Conservation (phyloP, 2,113 vertebrate genomes). For the Ellobius talpinus region DNA sequence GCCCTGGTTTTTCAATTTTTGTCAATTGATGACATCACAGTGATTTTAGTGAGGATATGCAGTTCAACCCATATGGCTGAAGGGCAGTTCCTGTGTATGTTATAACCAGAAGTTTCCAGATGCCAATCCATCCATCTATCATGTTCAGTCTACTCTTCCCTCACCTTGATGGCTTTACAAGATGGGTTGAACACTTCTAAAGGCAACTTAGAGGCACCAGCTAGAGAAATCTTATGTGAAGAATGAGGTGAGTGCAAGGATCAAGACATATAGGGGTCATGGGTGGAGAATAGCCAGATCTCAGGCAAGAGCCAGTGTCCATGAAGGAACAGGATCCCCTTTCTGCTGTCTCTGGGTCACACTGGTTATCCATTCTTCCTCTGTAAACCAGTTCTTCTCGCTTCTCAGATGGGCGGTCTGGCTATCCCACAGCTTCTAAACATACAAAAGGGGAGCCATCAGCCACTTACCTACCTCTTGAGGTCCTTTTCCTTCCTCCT, state of each 20-base stretch:
- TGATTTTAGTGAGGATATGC: conserved; percentile 59
- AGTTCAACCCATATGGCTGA: conserved; percentile 62
- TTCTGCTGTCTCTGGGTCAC: not conserved
- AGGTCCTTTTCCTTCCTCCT: not conserved
- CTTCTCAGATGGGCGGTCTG: not conserved
- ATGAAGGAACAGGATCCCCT: not conserved
- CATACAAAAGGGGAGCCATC: not conserved
- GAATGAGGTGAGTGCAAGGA: not conserved
- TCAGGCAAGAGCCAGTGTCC: not conserved
- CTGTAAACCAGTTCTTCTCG: not conserved
- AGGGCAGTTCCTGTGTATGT: conserved; percentile 39
- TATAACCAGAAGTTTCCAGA: conserved; percentile 66
- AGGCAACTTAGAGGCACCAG: not conserved
- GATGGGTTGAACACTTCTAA: not conserved
- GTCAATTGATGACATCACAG: conserved; percentile 25
- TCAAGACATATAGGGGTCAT: not conserved
- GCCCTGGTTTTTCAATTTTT: conserved; percentile 45
- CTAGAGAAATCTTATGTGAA: not conserved
- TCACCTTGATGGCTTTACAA: conserved; percentile 39
- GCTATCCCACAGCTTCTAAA: not conserved
- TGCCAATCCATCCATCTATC: conserved; percentile 25
- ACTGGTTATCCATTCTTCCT: not conserved
- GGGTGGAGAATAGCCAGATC: too few relatives aligned
- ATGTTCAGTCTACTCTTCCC: conserved; percentile 50
- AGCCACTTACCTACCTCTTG: not conserved